Conservation (phyloP, 2,888 invertebrate species). For the Mimumesa dahlbomi region DNA sequence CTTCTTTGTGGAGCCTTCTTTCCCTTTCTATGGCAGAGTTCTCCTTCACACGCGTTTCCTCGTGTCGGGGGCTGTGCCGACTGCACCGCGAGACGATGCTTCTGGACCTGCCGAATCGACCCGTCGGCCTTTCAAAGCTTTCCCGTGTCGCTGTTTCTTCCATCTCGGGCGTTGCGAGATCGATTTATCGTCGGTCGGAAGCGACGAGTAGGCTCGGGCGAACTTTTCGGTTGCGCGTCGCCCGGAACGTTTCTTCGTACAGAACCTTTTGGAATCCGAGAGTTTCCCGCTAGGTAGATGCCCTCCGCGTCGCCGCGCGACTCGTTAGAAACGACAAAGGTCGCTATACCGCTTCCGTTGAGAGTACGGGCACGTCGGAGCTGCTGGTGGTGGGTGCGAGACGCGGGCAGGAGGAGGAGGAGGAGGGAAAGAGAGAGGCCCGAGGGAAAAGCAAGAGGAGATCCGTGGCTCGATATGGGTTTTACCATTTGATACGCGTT, state of each 20-base stretch:
- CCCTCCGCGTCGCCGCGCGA: slow-evolving; percentile 31
- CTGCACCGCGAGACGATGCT: no score
- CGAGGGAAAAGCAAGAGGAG: slow-evolving; percentile 6
- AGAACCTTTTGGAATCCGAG: no score
- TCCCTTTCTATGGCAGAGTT: slow-evolving; percentile 37
- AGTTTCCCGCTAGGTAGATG: no score
- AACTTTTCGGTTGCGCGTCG: no score
- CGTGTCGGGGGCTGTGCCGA: slow-evolving; percentile 5
- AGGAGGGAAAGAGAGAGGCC: slow-evolving; percentile 3
- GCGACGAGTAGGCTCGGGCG: no score
- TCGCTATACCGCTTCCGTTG: slow-evolving; percentile 48
- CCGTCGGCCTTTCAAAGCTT: neutral
- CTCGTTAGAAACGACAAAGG: slow-evolving; percentile 48
- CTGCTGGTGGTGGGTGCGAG: no score
- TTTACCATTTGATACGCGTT: slow-evolving; percentile 42
- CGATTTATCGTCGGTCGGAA: no score
- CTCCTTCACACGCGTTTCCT: slow-evolving; percentile 4
- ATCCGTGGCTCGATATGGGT: slow-evolving; percentile 33
- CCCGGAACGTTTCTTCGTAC: no score
- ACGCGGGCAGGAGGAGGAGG: no score
- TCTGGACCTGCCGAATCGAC: no score
- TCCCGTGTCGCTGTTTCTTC: no score
- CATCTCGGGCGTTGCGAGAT: no score
- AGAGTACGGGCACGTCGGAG: slow-evolving; percentile 13
- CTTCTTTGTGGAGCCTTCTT: slow-evolving; percentile 58